Evolutionary conservation across 2,888 invertebrate genomes (phyloP), one percentile per base, ranked within the genome.

Genomic region (Sarcophaga caerulescens): DNA sequence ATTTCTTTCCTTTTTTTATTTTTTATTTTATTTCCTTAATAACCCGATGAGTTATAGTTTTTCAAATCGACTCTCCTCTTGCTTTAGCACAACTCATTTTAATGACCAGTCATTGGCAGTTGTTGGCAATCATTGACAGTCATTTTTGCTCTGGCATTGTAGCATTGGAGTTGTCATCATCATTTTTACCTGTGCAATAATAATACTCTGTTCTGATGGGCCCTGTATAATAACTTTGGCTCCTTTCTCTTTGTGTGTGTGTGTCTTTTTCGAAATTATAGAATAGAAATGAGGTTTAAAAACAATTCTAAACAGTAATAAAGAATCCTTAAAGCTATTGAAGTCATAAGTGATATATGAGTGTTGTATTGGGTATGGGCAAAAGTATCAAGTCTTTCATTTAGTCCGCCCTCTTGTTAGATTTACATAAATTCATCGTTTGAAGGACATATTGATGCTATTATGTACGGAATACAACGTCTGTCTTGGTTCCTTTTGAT

Each of bases 91-190:
- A 25, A 78, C 81, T 84, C 84, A 62, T 71, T 84, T 75, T 84
- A 86, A 86, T 86, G 74, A 71, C 81, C 78, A 76, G 66, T 84
- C 86, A 78, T 84, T 74, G 65, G 65, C 76, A 76, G 81, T 71
- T 57, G 57, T 35, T 35, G 35, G 57, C 57, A 35, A 35, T 35
- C 35, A 52, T 52, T 52, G 52, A 17, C 17, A 52, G 17, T 52
- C 77, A 71, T 47, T 52, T 52, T 52, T 47, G 44, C 63, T 60
- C 77, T 76, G 63, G 76, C 82, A 81, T 79, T 35, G 35, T 35
- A 35, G 35, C 35, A n/a, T 35, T 25, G 25, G 78, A 75, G 78
- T 87, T 87, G 84, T 87, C 87, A 81, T 84, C 81, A 84, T 87
- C 76, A 78, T 76, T 23, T 76, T 25, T 60, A 69, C 59, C 35